Evolutionary conservation across 2,888 invertebrate genomes (phyloP).

Genomic region (Willowsia nigromaculata): DNA sequence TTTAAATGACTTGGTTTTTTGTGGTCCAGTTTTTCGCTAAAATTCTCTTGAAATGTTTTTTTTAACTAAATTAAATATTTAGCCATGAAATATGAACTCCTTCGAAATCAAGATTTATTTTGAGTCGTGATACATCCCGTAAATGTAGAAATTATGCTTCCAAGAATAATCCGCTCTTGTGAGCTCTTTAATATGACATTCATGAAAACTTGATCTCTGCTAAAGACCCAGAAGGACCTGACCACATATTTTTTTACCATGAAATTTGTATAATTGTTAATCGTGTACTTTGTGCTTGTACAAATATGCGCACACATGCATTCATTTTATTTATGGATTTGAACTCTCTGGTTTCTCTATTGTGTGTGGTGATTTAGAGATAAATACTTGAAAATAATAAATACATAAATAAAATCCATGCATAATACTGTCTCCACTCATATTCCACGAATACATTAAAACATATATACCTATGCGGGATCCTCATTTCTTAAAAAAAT

Average conservation of each 20-base stretch:
- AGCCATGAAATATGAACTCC: slow-evolving; percentile 8
- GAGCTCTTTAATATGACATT: slow-evolving; percentile 24
- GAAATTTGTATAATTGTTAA: neutral
- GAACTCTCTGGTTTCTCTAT: neutral
- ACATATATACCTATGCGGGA: too few relatives aligned
- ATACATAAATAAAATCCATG: neutral
- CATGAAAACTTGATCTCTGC: slow-evolving; percentile 32
- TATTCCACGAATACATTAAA: slow-evolving; percentile 6
- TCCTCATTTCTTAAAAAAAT: neutral
- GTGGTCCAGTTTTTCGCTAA: too few relatives aligned
- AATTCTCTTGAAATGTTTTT: too few relatives aligned
- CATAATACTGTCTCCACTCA: neutral
- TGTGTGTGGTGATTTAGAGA: slow-evolving; percentile 1
- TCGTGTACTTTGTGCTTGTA: neutral
- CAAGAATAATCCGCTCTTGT: neutral
- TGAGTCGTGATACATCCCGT: slow-evolving; percentile 27
- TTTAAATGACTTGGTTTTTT: too few relatives aligned
- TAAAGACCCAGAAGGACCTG: neutral
- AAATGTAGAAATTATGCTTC: slow-evolving; percentile 49
- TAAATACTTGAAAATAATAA: neutral
- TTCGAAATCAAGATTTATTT: slow-evolving; percentile 40
- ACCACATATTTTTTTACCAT: slow-evolving; percentile 1
- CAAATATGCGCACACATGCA: neutral
- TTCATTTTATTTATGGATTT: neutral
- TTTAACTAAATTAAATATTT: neutral